Conservation (phyloP, 2,888 invertebrate species). For the Tetragonula carbonaria region DNA sequence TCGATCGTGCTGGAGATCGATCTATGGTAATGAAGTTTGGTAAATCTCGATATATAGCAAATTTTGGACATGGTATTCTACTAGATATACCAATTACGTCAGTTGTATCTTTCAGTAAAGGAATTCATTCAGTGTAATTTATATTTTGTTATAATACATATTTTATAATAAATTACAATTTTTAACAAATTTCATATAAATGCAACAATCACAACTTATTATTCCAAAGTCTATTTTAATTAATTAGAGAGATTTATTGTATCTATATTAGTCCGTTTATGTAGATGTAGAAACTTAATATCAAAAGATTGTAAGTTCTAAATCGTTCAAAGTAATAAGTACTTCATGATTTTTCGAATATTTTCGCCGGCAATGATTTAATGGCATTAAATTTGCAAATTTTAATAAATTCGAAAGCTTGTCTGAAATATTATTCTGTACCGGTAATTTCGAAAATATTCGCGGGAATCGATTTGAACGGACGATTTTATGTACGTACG, state of each 20-base stretch:
- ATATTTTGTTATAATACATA: neutral
- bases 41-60: constrained; percentile 94
- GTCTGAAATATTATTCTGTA: too few relatives aligned
- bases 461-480: too few relatives aligned
- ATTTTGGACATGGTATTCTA: constrained; percentile 98
- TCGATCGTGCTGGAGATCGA: constrained; percentile 85
- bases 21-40: constrained; percentile 94
- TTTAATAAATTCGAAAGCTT: too few relatives aligned
- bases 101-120: constrained; percentile 92
- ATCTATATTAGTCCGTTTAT: neutral
- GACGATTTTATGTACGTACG: too few relatives aligned
- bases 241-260: neutral
- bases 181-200: neutral
- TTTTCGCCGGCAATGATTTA: too few relatives aligned
- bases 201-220: neutral
- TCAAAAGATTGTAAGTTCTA: neutral
- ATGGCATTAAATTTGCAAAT: too few relatives aligned
- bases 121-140: constrained; percentile 88
- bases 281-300: neutral
- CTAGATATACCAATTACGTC: constrained; percentile 94
- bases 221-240: neutral
- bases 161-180: constrained; percentile 33
- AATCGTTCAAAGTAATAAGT: neutral
- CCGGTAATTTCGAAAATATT: too few relatives aligned
- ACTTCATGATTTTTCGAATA: too few relatives aligned